These are phyloP conservation scores for Bettongia penicillata DNA, from an alignment of 2,113 vertebrate species.

Conservation along the genomic window DNA sequence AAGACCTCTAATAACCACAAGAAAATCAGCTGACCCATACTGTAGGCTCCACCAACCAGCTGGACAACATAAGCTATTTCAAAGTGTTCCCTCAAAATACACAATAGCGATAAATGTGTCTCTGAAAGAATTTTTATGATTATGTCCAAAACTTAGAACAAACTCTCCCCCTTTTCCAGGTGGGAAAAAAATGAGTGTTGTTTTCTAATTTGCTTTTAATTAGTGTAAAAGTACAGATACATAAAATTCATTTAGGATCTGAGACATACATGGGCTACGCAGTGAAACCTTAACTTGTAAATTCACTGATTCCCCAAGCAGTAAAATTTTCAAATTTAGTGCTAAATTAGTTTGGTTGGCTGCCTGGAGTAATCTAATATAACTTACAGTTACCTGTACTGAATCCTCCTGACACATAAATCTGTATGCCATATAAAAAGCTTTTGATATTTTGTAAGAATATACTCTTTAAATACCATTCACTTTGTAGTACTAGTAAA, in stretches of 20 bases:
- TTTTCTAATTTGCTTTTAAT: background rate
- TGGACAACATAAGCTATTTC: background rate
- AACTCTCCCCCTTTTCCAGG: background rate
- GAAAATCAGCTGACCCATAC: background rate
- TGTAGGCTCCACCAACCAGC: background rate
- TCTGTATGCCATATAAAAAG: background rate
- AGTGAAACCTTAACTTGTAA: constrained; percentile 64
- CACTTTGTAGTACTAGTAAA: background rate
- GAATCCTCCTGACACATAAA: constrained; percentile 10
- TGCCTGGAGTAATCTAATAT: constrained; percentile 43
- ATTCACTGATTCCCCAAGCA: constrained; percentile 61
- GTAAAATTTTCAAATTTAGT: constrained; percentile 40
- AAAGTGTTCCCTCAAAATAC: background rate
- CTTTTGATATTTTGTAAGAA: background rate
- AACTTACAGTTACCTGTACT: constrained; percentile 37
- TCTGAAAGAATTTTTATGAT: background rate
- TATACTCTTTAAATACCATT: background rate
- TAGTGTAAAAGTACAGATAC: background rate
- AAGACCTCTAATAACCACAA: background rate
- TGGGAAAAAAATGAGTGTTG: background rate
- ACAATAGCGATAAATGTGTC: background rate
- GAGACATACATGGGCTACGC: constrained; percentile 10
- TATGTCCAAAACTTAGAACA: background rate
- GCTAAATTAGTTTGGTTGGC: constrained; percentile 45
- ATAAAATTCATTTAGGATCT: background rate